phyloP scores from a whole-genome alignment of 1,140 invertebrate species.

The Phenacoccus solenopsis region DNA sequence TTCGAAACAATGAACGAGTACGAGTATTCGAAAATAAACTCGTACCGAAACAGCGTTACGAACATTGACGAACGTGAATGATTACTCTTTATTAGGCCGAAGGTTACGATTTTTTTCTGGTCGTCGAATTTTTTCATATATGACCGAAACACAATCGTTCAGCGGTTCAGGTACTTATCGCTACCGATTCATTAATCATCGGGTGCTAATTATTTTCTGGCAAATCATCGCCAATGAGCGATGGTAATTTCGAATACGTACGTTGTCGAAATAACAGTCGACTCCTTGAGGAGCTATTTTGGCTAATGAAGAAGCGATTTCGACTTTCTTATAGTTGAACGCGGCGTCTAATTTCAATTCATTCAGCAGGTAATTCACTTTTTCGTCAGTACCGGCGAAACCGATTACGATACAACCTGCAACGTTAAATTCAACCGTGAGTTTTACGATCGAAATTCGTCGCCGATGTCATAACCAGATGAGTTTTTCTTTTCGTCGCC shows the following conservation, averaged over 20 bases:
- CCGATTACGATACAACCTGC: conserved; percentile 54
- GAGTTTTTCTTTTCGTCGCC: too few relatives aligned
- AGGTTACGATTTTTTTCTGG: too few relatives aligned
- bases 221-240: neutral
- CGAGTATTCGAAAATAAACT: too few relatives aligned
- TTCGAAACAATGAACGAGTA: too few relatives aligned
- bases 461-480: neutral
- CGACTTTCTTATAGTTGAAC: conserved; percentile 54
- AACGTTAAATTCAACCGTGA: neutral
- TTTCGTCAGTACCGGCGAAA: conserved; percentile 52
- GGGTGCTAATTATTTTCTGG: neutral
- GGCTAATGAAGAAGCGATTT: conserved; percentile 40
- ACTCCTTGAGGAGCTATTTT: conserved; percentile 39
- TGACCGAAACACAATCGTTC: too few relatives aligned
- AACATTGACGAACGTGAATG: too few relatives aligned
- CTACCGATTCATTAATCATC: neutral
- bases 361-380: conserved; percentile 50
- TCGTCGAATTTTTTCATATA: too few relatives aligned
- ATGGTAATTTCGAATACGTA: conserved; percentile 27
- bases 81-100: too few relatives aligned
- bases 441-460: neutral
- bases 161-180: neutral
- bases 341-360: conserved; percentile 51
- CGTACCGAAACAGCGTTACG: too few relatives aligned
- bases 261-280: conserved; percentile 44